phyloP scores from a whole-genome alignment of 2,888 invertebrate species.

The Synanthedon tipuliformis region DNA sequence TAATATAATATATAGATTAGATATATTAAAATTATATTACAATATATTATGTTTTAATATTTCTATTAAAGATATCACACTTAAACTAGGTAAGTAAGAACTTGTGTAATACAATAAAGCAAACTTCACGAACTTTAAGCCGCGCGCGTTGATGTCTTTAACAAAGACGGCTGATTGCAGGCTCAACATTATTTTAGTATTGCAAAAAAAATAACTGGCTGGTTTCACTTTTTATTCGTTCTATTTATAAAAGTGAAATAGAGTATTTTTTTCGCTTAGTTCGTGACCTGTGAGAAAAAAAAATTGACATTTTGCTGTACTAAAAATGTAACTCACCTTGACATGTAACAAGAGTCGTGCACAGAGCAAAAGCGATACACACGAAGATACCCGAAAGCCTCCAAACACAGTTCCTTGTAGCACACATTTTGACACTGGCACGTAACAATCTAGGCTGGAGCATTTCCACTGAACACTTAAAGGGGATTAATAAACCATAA shows the following conservation, averaged over 20 bases:
- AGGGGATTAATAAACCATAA: slow-evolving; percentile 14
- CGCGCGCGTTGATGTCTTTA: slow-evolving; percentile 37
- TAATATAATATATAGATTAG: too few species aligned
- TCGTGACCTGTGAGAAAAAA: slow-evolving; percentile 3
- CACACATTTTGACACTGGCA: slow-evolving; percentile 35
- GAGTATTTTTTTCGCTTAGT: background rate
- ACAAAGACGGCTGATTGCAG: background rate
- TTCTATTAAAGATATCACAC: background rate
- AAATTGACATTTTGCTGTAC: background rate
- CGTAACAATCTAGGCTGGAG: slow-evolving; percentile 56
- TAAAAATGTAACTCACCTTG: slow-evolving; percentile 45
- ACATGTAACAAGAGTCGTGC: slow-evolving; percentile 41
- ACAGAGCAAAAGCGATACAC: slow-evolving; percentile 26
- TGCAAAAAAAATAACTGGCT: background rate
- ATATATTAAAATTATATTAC: too few species aligned
- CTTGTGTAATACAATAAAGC: too few species aligned
- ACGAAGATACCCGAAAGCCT: slow-evolving; percentile 16
- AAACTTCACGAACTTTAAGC: too few species aligned
- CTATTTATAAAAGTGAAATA: background rate
- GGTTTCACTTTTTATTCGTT: background rate
- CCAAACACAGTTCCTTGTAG: slow-evolving; percentile 20
- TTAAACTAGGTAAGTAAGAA: background rate
- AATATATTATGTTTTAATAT: too few species aligned
- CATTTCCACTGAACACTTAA: slow-evolving; percentile 43
- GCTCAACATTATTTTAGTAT: background rate